phyloP scores from a whole-genome alignment of 2,888 invertebrate genomes.

The Netelia melanura region DNA sequence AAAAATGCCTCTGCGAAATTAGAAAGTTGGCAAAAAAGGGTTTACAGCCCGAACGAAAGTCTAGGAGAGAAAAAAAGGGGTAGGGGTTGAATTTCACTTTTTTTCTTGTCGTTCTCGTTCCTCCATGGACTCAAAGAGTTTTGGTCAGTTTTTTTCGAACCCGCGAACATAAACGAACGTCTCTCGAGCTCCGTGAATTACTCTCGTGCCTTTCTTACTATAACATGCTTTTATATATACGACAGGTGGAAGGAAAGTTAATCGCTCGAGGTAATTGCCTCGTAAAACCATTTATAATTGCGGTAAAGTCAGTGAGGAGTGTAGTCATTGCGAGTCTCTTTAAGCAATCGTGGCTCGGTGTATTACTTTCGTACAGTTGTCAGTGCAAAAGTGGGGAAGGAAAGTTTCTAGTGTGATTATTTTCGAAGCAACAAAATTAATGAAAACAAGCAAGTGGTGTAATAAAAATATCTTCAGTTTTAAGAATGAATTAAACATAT shows the following conservation, averaged over 20 bases:
- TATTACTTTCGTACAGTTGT: slow-evolving; percentile 18
- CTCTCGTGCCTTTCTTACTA: slow-evolving; percentile 10
- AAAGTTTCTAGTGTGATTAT: too few relatives aligned
- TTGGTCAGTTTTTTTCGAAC: slow-evolving; percentile 72
- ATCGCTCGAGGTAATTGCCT: slow-evolving; percentile 63
- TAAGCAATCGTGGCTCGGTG: slow-evolving; percentile 16
- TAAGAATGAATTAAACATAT: too few relatives aligned
- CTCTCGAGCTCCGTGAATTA: slow-evolving; percentile 34
- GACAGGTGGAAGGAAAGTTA: slow-evolving; percentile 56
- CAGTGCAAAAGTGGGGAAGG: not conserved
- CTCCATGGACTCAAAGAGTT: slow-evolving; percentile 58
- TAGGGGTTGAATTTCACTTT: slow-evolving; percentile 80
- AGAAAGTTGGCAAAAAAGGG: slow-evolving; percentile 77
- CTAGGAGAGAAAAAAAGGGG: slow-evolving; percentile 56
- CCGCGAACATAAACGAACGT: slow-evolving; percentile 58
- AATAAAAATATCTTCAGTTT: too few relatives aligned
- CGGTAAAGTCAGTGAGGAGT: slow-evolving; percentile 44
- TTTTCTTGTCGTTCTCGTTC: slow-evolving; percentile 64
- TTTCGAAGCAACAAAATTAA: too few relatives aligned
- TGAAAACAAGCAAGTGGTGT: too few relatives aligned
- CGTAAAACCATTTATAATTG: slow-evolving; percentile 64
- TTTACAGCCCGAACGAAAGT: slow-evolving; percentile 57
- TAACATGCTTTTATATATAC: slow-evolving; percentile 19
- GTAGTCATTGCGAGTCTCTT: not conserved
- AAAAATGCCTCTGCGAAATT: slow-evolving; percentile 74